Evolutionary conservation across 1,140 invertebrate species (phyloP), one percentile per base, ranked within the genome.

Genomic region (Reticulitermes speratus): DNA sequence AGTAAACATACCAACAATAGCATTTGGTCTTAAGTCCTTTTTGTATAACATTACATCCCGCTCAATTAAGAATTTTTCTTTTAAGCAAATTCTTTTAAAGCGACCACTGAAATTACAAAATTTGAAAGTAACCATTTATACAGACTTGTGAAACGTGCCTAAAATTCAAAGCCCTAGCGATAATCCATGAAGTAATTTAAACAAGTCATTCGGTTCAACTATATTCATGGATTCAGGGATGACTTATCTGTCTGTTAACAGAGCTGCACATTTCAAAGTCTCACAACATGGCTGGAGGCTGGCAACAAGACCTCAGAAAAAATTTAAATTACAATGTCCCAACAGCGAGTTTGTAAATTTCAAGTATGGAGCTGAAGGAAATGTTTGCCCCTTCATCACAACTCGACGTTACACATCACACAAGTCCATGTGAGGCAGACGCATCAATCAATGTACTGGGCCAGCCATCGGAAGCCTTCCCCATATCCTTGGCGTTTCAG

Each of bases 401-500:
- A n/a, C 8, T 30, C 3, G 59, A 65, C n/a, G 65, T 84, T 84
- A 45, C 45, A 84, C 45, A 55, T n/a, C 83, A 52, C 45, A 55
- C 44, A 52, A 59, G 6, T 84, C 48, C 44, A 85, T 25, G 85
- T 52, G 48, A 38, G 19, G 32, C n/a, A 32, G 32, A 25, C 82
- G 21, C 81, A 93, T 97, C 95, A 97, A 94, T 97, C 96, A 91
- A 99, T 98, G 93, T 99, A 99, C 93, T 99, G 97, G 89, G 98
- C 97, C 90, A 99, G 94, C 99, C 99, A 99, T 91, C 98, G 96
- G 94, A 99, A 99, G 89, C 98, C 99, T 93, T 99, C 99, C 87
- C 99, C 99, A 91, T 99, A 99, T 87, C 99, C 99, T 93, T 99
- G 98, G 91, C 98, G 95, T 93, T 99, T 99, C 89, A 99, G 93